A percentile compares a stretch with the other conserved stretches of the same genome.
phyloP scores from a whole-genome alignment of 1,140 invertebrate species.

The Eulimnadia texana region DNA sequence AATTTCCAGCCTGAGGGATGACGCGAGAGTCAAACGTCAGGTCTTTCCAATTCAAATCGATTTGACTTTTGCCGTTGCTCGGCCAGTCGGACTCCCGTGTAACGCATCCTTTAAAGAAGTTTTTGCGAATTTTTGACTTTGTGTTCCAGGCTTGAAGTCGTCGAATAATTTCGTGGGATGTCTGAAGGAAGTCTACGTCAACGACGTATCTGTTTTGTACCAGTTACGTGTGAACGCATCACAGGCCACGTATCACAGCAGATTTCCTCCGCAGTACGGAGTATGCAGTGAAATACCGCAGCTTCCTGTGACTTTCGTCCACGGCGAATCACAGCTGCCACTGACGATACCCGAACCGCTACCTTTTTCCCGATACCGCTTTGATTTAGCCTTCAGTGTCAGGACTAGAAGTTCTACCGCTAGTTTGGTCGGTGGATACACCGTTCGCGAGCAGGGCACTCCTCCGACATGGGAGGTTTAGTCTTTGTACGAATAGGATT shows the following conservation, averaged over 20 bases:
- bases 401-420: not conserved
- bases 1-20: too few species aligned
- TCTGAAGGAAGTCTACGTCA: constrained; percentile 81
- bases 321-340: constrained; percentile 53
- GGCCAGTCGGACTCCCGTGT: too few species aligned
- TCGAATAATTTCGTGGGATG: constrained; percentile 56
- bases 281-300: constrained; percentile 61
- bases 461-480: too few species aligned
- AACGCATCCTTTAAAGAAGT: too few species aligned
- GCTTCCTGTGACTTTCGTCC: constrained; percentile 82
- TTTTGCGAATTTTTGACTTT: too few species aligned
- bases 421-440: not conserved
- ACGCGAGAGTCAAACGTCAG: too few species aligned
- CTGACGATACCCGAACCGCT: constrained; percentile 27
- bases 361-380: not conserved
- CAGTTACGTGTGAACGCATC: constrained; percentile 46
- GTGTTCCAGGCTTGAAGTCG: constrained; percentile 36
- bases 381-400: not conserved
- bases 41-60: too few species aligned
- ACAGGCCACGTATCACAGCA: constrained; percentile 43
- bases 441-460: too few species aligned
- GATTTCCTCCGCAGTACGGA: constrained; percentile 62
- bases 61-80: too few species aligned
- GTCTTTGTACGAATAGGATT: too few species aligned
- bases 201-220: constrained; percentile 78